Evolutionary conservation across 2,113 vertebrate species (phyloP).

Genomic region (Alexandromys fortis): DNA sequence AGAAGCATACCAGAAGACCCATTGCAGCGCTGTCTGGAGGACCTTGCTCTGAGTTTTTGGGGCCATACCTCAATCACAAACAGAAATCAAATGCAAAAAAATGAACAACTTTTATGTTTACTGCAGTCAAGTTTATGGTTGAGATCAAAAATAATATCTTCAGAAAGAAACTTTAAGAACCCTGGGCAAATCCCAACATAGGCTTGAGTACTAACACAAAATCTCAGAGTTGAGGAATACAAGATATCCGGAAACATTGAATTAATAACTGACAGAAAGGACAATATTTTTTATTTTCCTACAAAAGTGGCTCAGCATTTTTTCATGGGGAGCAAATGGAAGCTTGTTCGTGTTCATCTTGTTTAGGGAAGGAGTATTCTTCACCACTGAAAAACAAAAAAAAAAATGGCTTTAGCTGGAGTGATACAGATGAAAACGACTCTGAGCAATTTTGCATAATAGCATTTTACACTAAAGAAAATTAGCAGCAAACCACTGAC

Average conservation of each 20-base stretch:
- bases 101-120: background rate
- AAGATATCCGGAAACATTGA: constrained; percentile 11
- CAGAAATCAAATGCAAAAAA: constrained; percentile 24
- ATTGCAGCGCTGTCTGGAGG: no score
- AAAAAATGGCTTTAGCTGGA: constrained; percentile 41
- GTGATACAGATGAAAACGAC: constrained; percentile 27
- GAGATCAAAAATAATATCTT: constrained; percentile 11
- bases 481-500: constrained; percentile 48
- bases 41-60: no score
- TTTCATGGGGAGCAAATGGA: background rate
- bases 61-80: background rate
- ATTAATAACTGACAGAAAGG: constrained; percentile 8
- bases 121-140: background rate
- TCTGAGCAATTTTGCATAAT: constrained; percentile 53
- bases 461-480: constrained; percentile 66
- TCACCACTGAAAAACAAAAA: constrained; percentile 60
- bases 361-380: constrained; percentile 57
- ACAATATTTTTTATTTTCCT: background rate
- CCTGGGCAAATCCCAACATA: background rate
- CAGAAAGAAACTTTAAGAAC: background rate
- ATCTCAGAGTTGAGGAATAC: background rate
- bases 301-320: background rate
- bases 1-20: background rate
- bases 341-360: constrained; percentile 1
- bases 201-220: background rate